These are phyloP conservation scores for Agrochola macilenta DNA, from an alignment of 2,888 invertebrate genomes.

Conservation along the genomic window DNA sequence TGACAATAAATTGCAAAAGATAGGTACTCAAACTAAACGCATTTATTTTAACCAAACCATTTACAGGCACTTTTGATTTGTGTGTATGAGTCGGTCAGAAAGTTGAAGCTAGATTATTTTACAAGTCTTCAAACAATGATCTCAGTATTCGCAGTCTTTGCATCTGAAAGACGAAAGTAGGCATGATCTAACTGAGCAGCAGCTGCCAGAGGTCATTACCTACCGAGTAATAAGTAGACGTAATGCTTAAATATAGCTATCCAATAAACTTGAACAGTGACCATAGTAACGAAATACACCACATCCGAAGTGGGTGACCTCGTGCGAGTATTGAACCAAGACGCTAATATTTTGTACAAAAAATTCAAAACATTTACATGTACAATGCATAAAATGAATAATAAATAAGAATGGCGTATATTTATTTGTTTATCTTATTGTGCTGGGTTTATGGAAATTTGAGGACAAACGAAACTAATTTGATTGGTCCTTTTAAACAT, in stretches of 20 bases:
- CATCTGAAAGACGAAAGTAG: conserved; percentile 11
- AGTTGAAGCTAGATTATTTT: not conserved
- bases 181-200: conserved; percentile 31
- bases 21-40: not conserved
- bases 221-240: conserved; percentile 19
- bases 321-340: conserved; percentile 67
- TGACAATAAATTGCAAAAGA: not conserved
- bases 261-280: conserved; percentile 45
- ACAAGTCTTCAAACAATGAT: conserved; percentile 10
- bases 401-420: not conserved
- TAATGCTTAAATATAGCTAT: conserved; percentile 52
- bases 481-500: not conserved
- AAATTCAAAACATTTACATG: conserved; percentile 27
- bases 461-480: conserved; percentile 1
- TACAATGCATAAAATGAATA: conserved; percentile 13
- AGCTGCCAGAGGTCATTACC: conserved; percentile 31
- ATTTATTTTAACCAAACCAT: not conserved
- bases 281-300: conserved; percentile 65
- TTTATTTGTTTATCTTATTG: conserved; percentile 7
- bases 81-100: not conserved
- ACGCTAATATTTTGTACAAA: conserved; percentile 42
- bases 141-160: not conserved
- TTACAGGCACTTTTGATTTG: not conserved
- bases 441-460: not conserved
- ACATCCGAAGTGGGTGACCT: conserved; percentile 63